Evolutionary conservation across 1,140 invertebrate genomes (phyloP).

Genomic region (Drosophila trapezifrons): DNA sequence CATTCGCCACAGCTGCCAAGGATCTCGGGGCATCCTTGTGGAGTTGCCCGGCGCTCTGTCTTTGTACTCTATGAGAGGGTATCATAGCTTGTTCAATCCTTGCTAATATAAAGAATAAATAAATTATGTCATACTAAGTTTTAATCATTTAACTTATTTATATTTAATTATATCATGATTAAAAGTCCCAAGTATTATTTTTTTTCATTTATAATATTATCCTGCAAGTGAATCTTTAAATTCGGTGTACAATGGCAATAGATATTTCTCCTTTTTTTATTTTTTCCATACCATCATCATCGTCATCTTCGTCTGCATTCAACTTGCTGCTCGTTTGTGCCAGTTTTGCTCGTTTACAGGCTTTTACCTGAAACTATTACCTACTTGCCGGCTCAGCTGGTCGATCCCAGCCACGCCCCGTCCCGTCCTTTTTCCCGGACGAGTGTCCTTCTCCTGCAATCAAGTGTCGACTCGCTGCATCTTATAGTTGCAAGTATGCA

Average conservation of each 20-base stretch:
- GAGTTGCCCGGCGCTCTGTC: background rate
- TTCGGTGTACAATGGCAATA: background rate
- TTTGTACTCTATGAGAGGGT: background rate
- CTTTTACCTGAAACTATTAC: constrained; percentile 82
- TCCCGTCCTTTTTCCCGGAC: constrained; percentile 9
- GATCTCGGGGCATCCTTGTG: constrained; percentile 54
- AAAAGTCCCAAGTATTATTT: no score
- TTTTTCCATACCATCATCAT: constrained; percentile 21
- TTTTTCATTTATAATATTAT: no score
- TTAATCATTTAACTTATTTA: background rate
- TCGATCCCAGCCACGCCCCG: constrained; percentile 20
- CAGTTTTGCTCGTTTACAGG: constrained; percentile 80
- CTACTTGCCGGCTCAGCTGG: constrained; percentile 62
- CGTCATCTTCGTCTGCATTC: constrained; percentile 57
- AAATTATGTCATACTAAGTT: background rate
- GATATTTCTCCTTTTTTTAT: background rate
- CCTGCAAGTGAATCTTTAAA: background rate
- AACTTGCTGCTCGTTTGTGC: constrained; percentile 71
- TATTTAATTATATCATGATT: no score
- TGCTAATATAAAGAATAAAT: no score
- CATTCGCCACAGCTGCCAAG: constrained; percentile 73
- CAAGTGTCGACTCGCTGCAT: constrained; percentile 71
- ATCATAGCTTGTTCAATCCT: background rate
- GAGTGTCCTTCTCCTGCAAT: constrained; percentile 64
- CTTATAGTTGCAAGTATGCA: constrained; percentile 61